Conservation (phyloP, 2,888 invertebrate genomes). For the Rugalucina vietnamica region DNA sequence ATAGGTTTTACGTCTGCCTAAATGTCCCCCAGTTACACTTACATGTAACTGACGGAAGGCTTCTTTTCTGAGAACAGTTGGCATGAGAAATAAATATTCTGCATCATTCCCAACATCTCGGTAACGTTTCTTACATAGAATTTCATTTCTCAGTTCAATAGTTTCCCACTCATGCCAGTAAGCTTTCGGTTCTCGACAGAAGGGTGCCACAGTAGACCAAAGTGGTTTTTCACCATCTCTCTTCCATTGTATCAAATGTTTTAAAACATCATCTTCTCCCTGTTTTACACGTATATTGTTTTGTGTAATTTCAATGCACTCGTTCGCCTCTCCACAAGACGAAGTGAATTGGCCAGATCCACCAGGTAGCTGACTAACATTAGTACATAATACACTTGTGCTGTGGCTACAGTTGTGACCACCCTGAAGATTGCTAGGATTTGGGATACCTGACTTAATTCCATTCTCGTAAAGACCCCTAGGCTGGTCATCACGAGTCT, state of each 20-base stretch:
- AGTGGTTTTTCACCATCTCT: slow-evolving; percentile 10
- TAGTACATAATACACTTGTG: background rate
- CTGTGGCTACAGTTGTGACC: background rate
- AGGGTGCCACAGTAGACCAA: slow-evolving; percentile 17
- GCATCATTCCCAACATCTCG: background rate
- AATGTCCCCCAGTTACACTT: slow-evolving; percentile 28
- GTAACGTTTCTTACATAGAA: background rate
- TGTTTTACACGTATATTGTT: slow-evolving; percentile 1
- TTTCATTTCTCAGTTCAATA: background rate
- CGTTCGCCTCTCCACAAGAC: too few relatives aligned
- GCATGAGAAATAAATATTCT: background rate
- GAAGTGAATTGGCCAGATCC: background rate
- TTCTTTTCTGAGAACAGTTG: background rate
- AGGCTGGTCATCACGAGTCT: background rate
- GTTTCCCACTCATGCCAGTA: slow-evolving; percentile 5
- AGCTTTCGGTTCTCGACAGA: slow-evolving; percentile 5
- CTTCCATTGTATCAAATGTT: slow-evolving; percentile 1
- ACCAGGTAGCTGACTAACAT: background rate
- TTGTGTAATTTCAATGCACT: background rate
- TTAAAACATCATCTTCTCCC: background rate
- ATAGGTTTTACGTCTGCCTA: slow-evolving; percentile 33
- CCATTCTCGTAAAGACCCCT: background rate
- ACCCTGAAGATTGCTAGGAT: background rate
- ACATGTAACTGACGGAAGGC: slow-evolving; percentile 19
- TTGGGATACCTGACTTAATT: background rate